Evolutionary conservation across 1,140 invertebrate genomes (phyloP).

Genomic region (Conus ventricosus): DNA sequence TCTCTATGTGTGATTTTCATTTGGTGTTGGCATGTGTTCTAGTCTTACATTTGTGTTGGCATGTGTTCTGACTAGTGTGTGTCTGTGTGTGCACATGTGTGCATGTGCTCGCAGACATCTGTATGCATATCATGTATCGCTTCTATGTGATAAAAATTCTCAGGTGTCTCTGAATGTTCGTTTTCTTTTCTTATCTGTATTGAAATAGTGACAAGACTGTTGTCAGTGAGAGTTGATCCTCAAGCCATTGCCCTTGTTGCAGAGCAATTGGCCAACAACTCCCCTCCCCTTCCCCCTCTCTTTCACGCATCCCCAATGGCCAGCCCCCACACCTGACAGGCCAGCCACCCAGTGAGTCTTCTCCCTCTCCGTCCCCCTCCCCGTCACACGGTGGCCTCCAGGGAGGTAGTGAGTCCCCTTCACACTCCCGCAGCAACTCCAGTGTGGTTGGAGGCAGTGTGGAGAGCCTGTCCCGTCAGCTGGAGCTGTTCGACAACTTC

Average conservation of each 20-base stretch:
- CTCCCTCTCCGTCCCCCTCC: conserved; percentile 12
- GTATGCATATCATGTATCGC: no score
- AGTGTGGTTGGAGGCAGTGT: conserved; percentile 54
- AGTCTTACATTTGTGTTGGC: no score
- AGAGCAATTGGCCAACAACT: conserved; percentile 12
- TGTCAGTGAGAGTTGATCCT: no score
- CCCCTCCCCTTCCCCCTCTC: neutral
- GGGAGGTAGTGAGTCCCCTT: conserved; percentile 47
- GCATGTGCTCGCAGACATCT: no score
- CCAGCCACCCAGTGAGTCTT: neutral
- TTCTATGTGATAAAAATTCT: no score
- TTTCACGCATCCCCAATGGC: conserved; percentile 26
- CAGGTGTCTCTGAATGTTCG: no score
- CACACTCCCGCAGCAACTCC: conserved; percentile 64
- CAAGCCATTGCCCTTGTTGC: neutral
- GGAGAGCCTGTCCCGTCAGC: conserved; percentile 48
- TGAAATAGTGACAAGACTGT: no score
- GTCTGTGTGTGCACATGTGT: no score
- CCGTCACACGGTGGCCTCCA: neutral
- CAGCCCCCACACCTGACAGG: neutral
- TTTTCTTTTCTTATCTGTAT: no score
- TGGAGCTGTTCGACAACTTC: conserved; percentile 77
- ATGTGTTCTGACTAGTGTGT: no score
- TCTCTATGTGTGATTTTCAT: no score
- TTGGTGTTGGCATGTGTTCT: no score